Evolutionary conservation across 2,113 vertebrate genomes (phyloP).

Genomic region (Podocnemis expansa): DNA sequence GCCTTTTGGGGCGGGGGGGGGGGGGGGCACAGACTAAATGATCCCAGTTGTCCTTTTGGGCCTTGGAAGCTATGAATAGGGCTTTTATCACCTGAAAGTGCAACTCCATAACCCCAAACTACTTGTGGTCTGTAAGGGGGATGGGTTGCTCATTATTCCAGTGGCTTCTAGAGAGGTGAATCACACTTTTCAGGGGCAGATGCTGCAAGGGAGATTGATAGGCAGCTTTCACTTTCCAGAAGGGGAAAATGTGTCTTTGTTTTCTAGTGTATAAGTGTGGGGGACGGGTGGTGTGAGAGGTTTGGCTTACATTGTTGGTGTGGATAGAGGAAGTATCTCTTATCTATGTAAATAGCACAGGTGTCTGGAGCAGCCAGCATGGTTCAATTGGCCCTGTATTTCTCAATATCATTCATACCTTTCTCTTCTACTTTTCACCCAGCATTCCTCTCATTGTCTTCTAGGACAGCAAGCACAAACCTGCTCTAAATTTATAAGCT

Average conservation of each 20-base stretch:
- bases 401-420: accelerated
- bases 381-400: neutral
- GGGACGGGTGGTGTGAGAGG: neutral
- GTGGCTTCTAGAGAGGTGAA: neutral
- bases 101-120: neutral
- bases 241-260: neutral
- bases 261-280: neutral
- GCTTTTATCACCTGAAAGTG: accelerated
- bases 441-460: neutral
- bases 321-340: neutral
- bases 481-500: neutral
- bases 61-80: neutral
- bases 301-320: neutral
- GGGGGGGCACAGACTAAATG: neutral
- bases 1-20: too few species aligned
- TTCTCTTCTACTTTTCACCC: neutral
- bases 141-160: neutral
- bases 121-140: neutral
- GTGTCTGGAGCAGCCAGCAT: neutral
- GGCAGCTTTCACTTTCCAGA: neutral
- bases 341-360: neutral
- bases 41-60: neutral
- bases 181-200: neutral
- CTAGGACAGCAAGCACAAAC: neutral
- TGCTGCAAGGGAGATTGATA: neutral